Evolutionary conservation across 1,140 invertebrate genomes (phyloP).

Genomic region (Euura saliciscinereae): DNA sequence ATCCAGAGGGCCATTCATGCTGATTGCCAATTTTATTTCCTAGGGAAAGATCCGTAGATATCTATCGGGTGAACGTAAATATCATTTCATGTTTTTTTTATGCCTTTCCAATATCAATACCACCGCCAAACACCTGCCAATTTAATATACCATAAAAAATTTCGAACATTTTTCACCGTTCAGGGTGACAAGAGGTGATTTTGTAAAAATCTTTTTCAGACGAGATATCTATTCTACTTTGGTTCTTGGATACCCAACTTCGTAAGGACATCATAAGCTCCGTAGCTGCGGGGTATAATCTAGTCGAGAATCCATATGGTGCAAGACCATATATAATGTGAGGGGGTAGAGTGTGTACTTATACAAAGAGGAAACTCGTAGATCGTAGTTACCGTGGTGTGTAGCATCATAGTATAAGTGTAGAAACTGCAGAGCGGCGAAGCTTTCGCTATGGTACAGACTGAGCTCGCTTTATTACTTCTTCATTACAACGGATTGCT

Average conservation of each 20-base stretch:
- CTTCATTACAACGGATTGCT: conserved; percentile 1
- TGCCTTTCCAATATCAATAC: not conserved
- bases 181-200: too few species aligned
- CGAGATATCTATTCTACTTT: too few species aligned
- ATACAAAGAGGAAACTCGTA: not conserved
- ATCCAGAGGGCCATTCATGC: not conserved
- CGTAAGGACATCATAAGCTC: not conserved
- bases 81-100: not conserved
- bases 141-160: too few species aligned
- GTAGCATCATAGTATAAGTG: not conserved
- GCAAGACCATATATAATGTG: not conserved
- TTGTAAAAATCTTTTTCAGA: too few species aligned
- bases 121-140: too few species aligned
- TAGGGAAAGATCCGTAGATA: not conserved
- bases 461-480: not conserved
- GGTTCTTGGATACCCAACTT: too few species aligned
- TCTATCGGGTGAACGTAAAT: not conserved
- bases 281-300: not conserved
- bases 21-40: not conserved
- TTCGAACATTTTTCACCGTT: too few species aligned
- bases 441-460: not conserved
- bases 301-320: conserved; percentile 4
- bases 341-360: not conserved
- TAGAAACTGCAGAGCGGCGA: not conserved
- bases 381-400: not conserved